Conservation (phyloP, 2,888 invertebrate genomes). For the Synergus itoensis region DNA sequence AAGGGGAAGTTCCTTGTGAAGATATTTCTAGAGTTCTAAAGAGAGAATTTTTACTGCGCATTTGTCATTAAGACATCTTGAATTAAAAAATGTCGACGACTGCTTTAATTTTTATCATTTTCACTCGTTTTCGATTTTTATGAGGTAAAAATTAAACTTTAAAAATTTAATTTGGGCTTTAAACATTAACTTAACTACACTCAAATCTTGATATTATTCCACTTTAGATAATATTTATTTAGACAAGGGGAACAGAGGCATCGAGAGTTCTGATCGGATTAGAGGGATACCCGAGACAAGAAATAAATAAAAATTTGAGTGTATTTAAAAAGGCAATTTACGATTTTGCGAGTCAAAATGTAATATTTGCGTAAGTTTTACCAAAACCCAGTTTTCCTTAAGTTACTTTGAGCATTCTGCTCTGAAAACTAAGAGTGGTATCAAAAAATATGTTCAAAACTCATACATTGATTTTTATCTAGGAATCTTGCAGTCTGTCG, state of each 20-base stretch:
- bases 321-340: neutral
- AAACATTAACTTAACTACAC: neutral
- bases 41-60: neutral
- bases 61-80: neutral
- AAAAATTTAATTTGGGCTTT: neutral
- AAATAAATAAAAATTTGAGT: too few species aligned
- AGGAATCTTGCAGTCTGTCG: neutral
- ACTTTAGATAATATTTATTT: too few species aligned
- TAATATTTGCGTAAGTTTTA: neutral
- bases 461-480: neutral
- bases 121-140: neutral
- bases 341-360: conserved; percentile 3
- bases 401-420: neutral
- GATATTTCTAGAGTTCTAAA: neutral
- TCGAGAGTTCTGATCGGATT: too few species aligned
- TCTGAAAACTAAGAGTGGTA: neutral
- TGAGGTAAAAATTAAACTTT: neutral
- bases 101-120: neutral
- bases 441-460: conserved; percentile 5
- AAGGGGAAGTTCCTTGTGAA: conserved; percentile 21
- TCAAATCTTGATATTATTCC: too few species aligned
- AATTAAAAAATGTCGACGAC: neutral
- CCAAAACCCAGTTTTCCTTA: neutral
- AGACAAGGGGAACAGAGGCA: too few species aligned
- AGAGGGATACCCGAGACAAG: too few species aligned